A percentile compares a stretch with the other conserved stretches of the same genome.
These are phyloP conservation scores for Homarus americanus DNA, from an alignment of 1,140 invertebrate genomes.

Conservation along the genomic window DNA sequence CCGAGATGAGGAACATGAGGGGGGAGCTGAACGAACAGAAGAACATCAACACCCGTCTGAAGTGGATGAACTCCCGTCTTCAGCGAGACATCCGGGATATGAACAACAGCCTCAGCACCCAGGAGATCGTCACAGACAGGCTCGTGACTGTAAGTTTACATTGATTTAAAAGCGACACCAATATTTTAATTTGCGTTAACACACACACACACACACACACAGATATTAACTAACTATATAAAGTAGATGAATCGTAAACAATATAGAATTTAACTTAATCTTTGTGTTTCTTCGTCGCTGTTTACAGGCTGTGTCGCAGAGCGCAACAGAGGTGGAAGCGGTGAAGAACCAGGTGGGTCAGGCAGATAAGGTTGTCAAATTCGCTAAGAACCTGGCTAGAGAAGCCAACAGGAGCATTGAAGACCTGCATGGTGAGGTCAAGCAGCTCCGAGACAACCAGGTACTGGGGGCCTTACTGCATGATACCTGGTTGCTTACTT, in stretches of 20 bases:
- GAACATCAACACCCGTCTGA: background rate
- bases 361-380: background rate
- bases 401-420: background rate
- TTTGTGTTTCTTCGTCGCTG: too few relatives aligned
- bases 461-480: too few relatives aligned
- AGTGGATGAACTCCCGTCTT: too few relatives aligned
- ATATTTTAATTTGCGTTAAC: too few relatives aligned
- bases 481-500: too few relatives aligned
- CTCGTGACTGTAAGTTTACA: background rate
- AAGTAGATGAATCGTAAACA: background rate
- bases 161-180: too few relatives aligned
- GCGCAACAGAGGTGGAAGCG: background rate
- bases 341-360: background rate
- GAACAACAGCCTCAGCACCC: background rate
- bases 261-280: background rate
- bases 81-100: background rate
- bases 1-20: background rate
- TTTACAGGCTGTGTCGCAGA: background rate
- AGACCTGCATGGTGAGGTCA: conserved; percentile 2
- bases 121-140: background rate
- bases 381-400: background rate
- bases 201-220: too few relatives aligned
- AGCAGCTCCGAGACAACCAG: background rate
- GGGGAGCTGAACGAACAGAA: background rate
- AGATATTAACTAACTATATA: background rate